Conservation (phyloP, 2,113 vertebrate species). For the Excalfactoria chinensis region DNA sequence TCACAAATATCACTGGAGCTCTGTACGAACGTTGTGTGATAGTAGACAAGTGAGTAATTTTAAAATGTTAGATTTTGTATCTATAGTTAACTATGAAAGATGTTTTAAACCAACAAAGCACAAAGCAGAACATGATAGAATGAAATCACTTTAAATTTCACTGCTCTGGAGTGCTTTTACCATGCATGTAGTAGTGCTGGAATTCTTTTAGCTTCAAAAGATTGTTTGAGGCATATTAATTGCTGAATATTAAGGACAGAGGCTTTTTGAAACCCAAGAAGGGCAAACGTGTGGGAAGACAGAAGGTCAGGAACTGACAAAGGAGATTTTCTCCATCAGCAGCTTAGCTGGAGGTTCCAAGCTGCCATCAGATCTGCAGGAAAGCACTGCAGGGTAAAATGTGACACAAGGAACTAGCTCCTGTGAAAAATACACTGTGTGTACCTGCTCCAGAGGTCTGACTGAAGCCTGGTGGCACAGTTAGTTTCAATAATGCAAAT, state of each 20-base stretch:
- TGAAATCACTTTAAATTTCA: background rate
- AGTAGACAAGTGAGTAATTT: background rate
- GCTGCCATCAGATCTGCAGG: background rate
- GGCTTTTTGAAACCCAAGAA: background rate
- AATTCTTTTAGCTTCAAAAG: background rate
- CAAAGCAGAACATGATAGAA: background rate
- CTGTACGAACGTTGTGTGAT: background rate
- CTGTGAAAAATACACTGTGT: background rate
- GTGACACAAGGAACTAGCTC: slow-evolving; percentile 8
- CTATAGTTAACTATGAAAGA: background rate
- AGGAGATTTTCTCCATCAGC: slow-evolving; percentile 16
- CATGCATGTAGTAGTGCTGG: background rate
- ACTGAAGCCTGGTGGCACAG: background rate
- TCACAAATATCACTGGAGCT: background rate
- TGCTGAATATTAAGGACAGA: background rate
- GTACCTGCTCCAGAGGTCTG: background rate
- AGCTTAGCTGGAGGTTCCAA: slow-evolving; percentile 24
- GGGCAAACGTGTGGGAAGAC: background rate
- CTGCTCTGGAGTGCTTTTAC: background rate
- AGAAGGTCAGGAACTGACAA: background rate
- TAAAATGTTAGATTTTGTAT: background rate
- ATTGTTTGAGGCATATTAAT: background rate
- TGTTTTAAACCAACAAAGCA: background rate
- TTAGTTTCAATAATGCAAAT: background rate
- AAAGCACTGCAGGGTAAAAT: background rate